Evolutionary conservation across 1,140 invertebrate genomes (phyloP).

Genomic region (Ephestia elutella): DNA sequence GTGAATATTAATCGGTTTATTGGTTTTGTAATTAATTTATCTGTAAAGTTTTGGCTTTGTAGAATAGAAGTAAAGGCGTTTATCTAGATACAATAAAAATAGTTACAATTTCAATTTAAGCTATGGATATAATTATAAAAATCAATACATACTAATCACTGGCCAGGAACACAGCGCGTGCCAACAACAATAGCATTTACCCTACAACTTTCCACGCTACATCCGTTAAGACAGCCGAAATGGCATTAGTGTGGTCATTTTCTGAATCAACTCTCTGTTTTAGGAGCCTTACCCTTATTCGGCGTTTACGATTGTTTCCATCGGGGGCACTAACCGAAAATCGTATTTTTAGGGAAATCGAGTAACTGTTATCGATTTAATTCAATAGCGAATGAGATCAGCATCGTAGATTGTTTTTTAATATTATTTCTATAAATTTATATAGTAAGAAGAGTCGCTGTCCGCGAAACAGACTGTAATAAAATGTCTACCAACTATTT

Average conservation of each 20-base stretch:
- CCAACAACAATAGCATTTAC: conserved; percentile 9
- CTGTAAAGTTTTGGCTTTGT: too few species aligned
- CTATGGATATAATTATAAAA: too few species aligned
- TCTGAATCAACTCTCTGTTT: conserved; percentile 21
- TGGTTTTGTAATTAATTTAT: too few species aligned
- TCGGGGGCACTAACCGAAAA: conserved; percentile 21
- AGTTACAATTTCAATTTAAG: too few species aligned
- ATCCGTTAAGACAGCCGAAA: conserved; percentile 27
- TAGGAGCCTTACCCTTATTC: conserved; percentile 30
- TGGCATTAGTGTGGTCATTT: conserved; percentile 24
- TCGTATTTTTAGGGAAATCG: conserved; percentile 37
- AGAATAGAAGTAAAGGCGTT: too few species aligned
- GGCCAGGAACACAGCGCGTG: too few species aligned
- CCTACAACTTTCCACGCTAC: conserved; percentile 23
- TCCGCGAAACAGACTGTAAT: too few species aligned
- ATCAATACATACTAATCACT: too few species aligned
- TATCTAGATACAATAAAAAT: too few species aligned
- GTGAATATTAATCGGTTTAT: too few species aligned
- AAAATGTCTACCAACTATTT: too few species aligned
- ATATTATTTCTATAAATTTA: background rate
- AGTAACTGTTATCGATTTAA: conserved; percentile 30
- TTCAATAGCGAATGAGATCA: background rate
- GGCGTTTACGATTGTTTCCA: conserved; percentile 33
- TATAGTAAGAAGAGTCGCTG: too few species aligned
- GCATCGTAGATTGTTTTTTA: background rate